Evolutionary conservation across 2,888 invertebrate genomes (phyloP).

Genomic region (Noctua janthe): DNA sequence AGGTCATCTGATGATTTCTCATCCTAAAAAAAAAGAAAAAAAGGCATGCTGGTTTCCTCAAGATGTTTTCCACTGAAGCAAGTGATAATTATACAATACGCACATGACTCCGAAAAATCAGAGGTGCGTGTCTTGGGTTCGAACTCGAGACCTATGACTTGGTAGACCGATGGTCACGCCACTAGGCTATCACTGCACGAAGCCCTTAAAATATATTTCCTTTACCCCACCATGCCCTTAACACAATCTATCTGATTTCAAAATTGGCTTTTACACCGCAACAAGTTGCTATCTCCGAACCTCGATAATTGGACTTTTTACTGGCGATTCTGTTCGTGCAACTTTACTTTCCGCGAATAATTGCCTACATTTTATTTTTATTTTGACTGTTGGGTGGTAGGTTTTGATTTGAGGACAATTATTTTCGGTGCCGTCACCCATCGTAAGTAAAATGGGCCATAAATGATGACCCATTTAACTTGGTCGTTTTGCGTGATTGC

Average conservation of each 20-base stretch:
- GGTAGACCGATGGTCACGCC: too few species aligned
- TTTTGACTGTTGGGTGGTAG: constrained; percentile 3
- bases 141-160: too few species aligned
- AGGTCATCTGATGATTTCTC: too few species aligned
- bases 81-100: too few species aligned
- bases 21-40: too few species aligned
- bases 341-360: constrained; percentile 46
- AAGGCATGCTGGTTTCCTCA: too few species aligned
- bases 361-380: constrained; percentile 53
- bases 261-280: constrained; percentile 61
- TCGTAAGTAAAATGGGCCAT: neutral
- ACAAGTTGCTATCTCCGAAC: constrained; percentile 64
- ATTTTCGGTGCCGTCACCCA: neutral
- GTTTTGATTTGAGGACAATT: constrained; percentile 27
- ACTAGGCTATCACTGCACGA: too few species aligned
- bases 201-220: too few species aligned
- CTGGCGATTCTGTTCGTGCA: constrained; percentile 57
- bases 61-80: too few species aligned
- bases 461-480: neutral
- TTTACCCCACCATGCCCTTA: constrained; percentile 33
- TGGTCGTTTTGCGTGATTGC: neutral
- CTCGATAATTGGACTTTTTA: constrained; percentile 70
- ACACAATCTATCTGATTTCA: constrained; percentile 60
- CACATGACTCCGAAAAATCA: too few species aligned
- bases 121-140: too few species aligned